Percentiles rank a stretch among this genome's conserved stretches.
phyloP scores from a whole-genome alignment of 1,140 invertebrate genomes.

The Metaphire vulgaris region DNA sequence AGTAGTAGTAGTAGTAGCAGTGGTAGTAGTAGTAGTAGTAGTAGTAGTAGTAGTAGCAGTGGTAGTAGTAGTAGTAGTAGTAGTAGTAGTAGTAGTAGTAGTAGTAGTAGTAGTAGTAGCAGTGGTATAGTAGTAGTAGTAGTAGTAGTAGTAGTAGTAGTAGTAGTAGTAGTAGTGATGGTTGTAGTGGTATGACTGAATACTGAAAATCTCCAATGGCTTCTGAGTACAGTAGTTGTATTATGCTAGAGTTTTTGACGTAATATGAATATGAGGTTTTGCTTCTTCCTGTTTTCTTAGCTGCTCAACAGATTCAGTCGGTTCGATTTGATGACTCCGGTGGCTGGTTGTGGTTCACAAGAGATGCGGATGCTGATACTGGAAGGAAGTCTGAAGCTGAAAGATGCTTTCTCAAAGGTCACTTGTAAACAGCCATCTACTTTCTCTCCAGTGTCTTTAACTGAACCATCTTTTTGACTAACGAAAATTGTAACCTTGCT shows the following conservation, averaged over 20 bases:
- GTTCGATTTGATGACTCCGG: constrained; percentile 67
- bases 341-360: constrained; percentile 70
- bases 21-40: neutral
- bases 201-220: no score
- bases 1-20: neutral
- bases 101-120: no score
- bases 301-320: constrained; percentile 61
- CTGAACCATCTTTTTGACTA: neutral
- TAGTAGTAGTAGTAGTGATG: no score
- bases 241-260: no score
- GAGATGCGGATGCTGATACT: constrained; percentile 69
- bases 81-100: no score
- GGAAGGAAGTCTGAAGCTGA: constrained; percentile 77
- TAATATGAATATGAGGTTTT: no score
- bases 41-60: neutral
- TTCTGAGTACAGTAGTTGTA: no score
- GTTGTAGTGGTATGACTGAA: no score
- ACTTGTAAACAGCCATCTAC: neutral
- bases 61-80: neutral
- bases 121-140: no score
- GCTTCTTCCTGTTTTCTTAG: constrained; percentile 31
- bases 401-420: constrained; percentile 68
- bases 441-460: neutral
- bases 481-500: neutral
- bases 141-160: no score